phyloP scores from a whole-genome alignment of 1,140 invertebrate genomes.

The Leptopilina clavipes region DNA sequence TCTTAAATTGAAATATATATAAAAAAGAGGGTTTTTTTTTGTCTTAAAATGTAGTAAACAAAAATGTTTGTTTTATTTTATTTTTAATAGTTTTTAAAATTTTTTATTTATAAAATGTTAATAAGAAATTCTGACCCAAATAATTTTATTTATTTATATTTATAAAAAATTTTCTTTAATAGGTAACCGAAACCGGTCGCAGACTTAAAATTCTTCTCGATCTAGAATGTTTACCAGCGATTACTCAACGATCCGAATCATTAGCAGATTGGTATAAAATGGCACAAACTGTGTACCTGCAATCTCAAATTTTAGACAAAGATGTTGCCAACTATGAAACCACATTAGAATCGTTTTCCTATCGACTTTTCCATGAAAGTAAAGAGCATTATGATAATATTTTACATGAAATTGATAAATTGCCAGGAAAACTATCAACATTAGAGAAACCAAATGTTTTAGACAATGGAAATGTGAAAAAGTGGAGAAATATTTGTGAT shows the following conservation, averaged over 20 bases:
- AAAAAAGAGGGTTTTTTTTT: no score
- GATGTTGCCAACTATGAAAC: constrained; percentile 79
- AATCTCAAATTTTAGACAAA: constrained; percentile 84
- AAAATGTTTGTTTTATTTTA: no score
- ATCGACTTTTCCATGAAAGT: constrained; percentile 67
- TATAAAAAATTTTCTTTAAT: constrained; percentile 34
- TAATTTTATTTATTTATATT: not conserved
- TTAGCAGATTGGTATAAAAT: constrained; percentile 90
- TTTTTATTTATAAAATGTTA: no score
- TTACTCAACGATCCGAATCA: constrained; percentile 81
- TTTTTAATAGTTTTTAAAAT: no score
- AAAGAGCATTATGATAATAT: constrained; percentile 66
- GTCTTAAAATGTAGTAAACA: no score
- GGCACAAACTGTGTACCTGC: constrained; percentile 85
- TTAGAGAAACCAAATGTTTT: constrained; percentile 57
- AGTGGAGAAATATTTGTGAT: constrained; percentile 70
- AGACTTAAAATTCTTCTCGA: constrained; percentile 80
- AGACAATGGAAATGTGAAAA: constrained; percentile 62
- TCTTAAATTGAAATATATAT: no score
- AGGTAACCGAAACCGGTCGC: constrained; percentile 81
- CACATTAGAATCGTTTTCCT: constrained; percentile 64
- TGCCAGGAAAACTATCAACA: constrained; percentile 59
- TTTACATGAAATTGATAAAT: constrained; percentile 59
- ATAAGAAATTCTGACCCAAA: no score
- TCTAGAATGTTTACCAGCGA: constrained; percentile 79